Evolutionary conservation across 2,113 vertebrate genomes (phyloP).

Genomic region (Climacteris rufus): DNA sequence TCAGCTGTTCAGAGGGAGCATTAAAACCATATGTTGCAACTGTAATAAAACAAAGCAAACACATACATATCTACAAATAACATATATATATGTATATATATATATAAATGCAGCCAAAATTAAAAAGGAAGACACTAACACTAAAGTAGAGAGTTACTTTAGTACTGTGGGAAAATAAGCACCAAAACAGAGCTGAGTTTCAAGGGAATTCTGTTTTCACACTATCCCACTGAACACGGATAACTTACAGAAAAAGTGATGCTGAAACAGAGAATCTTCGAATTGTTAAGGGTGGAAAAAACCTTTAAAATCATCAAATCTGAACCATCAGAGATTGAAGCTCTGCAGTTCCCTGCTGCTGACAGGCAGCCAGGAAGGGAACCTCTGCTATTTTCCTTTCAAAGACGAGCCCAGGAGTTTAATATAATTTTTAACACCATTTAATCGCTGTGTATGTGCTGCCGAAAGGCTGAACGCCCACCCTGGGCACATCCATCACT

Average conservation of each 20-base stretch:
- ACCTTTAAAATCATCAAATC: background rate
- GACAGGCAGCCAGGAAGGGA: background rate
- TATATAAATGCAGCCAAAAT: background rate
- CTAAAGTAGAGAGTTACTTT: background rate
- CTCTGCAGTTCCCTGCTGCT: background rate
- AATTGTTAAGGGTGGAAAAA: background rate
- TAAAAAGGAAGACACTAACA: background rate
- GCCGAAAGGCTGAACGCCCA: background rate
- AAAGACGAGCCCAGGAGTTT: background rate
- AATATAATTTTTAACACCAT: fast-evolving
- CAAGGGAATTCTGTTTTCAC: background rate
- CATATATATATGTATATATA: background rate
- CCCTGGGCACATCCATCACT: background rate
- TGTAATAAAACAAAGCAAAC: background rate
- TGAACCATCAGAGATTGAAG: background rate
- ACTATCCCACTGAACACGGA: background rate
- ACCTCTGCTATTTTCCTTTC: fast-evolving
- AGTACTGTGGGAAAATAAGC: background rate
- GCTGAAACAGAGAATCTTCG: background rate
- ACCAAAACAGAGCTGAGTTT: background rate
- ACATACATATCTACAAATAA: background rate
- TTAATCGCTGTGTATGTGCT: fast-evolving
- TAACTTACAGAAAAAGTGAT: background rate
- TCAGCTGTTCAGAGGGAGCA: background rate
- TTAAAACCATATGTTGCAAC: background rate